Evolutionary conservation across 2,113 vertebrate species (phyloP).

Genomic region (Cinclus cinclus): DNA sequence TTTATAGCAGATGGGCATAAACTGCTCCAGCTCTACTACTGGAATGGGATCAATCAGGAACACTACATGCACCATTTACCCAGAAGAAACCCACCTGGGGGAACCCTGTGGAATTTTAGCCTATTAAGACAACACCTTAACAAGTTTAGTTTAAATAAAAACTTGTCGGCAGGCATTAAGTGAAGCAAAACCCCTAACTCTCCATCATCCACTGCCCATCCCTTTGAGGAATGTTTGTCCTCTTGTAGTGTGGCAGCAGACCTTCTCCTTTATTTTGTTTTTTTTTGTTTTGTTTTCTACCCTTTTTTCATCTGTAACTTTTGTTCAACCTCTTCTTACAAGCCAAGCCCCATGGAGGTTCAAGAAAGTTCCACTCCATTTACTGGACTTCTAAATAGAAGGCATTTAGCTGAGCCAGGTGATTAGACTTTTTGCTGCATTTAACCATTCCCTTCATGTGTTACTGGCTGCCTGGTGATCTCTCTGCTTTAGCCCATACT

Average conservation of each 20-base stretch:
- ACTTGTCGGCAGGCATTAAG: slow-evolving; percentile 60
- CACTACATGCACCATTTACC: slow-evolving; percentile 70
- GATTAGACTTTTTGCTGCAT: slow-evolving; percentile 13
- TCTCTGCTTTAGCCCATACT: background rate
- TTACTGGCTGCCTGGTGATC: background rate
- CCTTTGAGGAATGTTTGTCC: slow-evolving; percentile 1
- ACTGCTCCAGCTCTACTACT: slow-evolving; percentile 43
- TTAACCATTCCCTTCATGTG: background rate
- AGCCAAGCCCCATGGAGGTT: background rate
- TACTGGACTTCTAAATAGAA: slow-evolving; percentile 51
- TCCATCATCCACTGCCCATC: background rate
- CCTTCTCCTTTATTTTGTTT: background rate
- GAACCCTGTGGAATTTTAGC: slow-evolving; percentile 45
- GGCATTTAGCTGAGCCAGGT: background rate
- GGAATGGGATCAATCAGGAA: slow-evolving; percentile 66
- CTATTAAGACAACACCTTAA: slow-evolving; percentile 74
- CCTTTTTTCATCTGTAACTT: background rate
- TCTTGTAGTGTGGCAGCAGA: background rate
- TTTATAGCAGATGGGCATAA: slow-evolving; percentile 70
- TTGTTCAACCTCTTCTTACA: slow-evolving; percentile 16
- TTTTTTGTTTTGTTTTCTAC: background rate
- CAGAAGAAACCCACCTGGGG: slow-evolving; percentile 69
- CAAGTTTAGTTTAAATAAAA: slow-evolving; percentile 71
- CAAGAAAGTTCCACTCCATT: slow-evolving; percentile 54
- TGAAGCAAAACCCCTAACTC: background rate